Evolutionary conservation across 1,140 invertebrate species (phyloP).

Genomic region (Neodiprion lecontei): DNA sequence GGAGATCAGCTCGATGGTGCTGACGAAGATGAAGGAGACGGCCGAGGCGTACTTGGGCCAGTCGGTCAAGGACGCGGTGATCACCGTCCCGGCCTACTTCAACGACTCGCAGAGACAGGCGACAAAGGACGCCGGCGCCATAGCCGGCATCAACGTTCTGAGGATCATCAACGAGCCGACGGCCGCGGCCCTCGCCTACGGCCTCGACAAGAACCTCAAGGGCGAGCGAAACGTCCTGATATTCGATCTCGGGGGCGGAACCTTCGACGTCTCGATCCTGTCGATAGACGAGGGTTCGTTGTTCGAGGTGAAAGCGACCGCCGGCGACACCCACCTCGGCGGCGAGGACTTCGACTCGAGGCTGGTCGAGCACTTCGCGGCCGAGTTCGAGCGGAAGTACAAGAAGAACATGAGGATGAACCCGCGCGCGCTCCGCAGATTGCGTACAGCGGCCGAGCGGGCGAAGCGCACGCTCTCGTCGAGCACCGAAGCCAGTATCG

Average conservation of each 20-base stretch:
- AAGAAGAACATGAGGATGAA: conserved; percentile 60
- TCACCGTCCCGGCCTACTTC: conserved; percentile 75
- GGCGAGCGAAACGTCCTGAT: conserved; percentile 79
- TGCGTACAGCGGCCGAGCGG: conserved; percentile 71
- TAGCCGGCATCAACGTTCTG: conserved; percentile 75
- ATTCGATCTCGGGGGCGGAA: conserved; percentile 78
- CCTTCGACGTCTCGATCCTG: conserved; percentile 87
- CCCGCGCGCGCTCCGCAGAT: conserved; percentile 64
- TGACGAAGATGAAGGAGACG: conserved; percentile 80
- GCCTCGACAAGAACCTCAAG: conserved; percentile 76
- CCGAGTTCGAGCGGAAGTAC: conserved; percentile 66
- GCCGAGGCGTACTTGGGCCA: conserved; percentile 64
- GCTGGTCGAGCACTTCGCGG: conserved; percentile 76
- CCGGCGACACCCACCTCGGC: conserved; percentile 78
- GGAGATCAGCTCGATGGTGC: conserved; percentile 84
- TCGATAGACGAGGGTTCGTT: conserved; percentile 85
- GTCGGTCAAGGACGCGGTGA: conserved; percentile 60
- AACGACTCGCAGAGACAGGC: conserved; percentile 74
- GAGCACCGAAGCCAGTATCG: conserved; percentile 65
- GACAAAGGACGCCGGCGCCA: conserved; percentile 71
- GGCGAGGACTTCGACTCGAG: conserved; percentile 87
- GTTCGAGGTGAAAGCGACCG: conserved; percentile 82
- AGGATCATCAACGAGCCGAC: conserved; percentile 82
- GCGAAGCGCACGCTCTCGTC: conserved; percentile 67
- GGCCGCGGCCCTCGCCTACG: conserved; percentile 81